Evolutionary conservation across 2,888 invertebrate genomes (phyloP), one percentile per base, ranked within the genome.

Genomic region (Pilophorus perplexus): DNA sequence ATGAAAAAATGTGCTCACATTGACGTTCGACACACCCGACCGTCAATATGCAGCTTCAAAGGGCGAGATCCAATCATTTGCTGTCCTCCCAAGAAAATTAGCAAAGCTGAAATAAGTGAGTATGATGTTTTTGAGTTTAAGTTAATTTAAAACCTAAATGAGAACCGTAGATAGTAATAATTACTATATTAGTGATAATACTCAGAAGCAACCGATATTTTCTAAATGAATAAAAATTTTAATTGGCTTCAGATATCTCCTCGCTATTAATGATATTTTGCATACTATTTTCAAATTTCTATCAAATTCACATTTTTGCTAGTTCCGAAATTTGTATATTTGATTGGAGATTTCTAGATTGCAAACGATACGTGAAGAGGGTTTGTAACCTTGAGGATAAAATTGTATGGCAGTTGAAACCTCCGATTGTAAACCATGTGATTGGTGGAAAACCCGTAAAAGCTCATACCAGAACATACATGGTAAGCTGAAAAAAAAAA

Each of bases 31-130:
- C 27, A 40, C 1, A 23, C 33, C 10, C 52, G 60, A n/a, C 72
- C 73, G 12, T 55, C 68, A 3, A 67, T 69, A 27, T 74, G 74
- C 54, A 67, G 71, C 12, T 73, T 73, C 66, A 55, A 67, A 12
- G 73, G 72, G 5, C 57, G 22, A 23, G 50, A 59, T 42, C 70
- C 72, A 33, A 67, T 74, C 27, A 71, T 74, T 16, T 74, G 74
- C 62, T 74, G 74, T 65, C 71, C 72, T 2, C 66, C 55, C 2
- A 33, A 20, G 20, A 62, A 48, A 20, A 55, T 22, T 8, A 27
- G 55, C 2, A 57, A 33, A 37, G 52, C 64, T 12, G 64, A 65
- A 40, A 42, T 16, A 5, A 54, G 64, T 65, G 28, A 65, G 64
- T 52, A 52, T 25, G 18, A 28, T 33, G 2, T 14, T 3, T 27